Base-by-base conservation (phyloP, 2,113 vertebrate species). In the Leptosomus discolor region DNA sequence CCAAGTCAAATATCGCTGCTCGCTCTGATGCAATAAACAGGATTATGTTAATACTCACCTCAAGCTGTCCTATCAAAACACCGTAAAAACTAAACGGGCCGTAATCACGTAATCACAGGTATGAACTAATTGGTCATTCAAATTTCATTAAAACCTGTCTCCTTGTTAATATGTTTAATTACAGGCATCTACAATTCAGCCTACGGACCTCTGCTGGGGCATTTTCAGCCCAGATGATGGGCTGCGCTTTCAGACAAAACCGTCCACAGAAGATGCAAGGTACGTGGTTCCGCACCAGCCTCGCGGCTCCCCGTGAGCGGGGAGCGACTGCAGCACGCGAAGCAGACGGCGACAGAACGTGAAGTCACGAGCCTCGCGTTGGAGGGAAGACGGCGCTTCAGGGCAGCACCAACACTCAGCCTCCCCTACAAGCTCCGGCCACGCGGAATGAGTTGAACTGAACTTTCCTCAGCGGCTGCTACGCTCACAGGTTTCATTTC, bases 181-280 rank as follows among this genome's bases (percentile, higher is more conserved):
- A 68, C 39, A 92, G 70, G 22, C 65, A 58, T 5, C 24, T 45
- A 30, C 32, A 85, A 5, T 3, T 13, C 56, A 76, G 76, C 15
- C 71, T 6, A 2, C 1, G 0, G 71, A 46, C 3, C 60, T 45
- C 41, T 17, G 30, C 1, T 16, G 36, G 50, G 2, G 2, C 30
- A 27, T 24, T 78, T 39, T 34, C 58, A 60, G 74, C 8, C 41
- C 29, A 36, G 57, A 39, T 15, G 34, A 24, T 39, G 48, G 70
- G 63, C 57, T 68, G 32, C 19, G 11, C 15, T 57, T 0, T n/a
- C 68, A 46, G 16, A 17, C 3, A 17, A 14, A 12, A 48, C 9
- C 14, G 0, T 14, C 27, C 36, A 34, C 0, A 0, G 0, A 12
- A 26, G 43, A 39, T 2, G 20, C 14, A 9, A 46, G 45, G 29